phyloP scores from a whole-genome alignment of 2,888 invertebrate species.

The Notodonta ziczac region DNA sequence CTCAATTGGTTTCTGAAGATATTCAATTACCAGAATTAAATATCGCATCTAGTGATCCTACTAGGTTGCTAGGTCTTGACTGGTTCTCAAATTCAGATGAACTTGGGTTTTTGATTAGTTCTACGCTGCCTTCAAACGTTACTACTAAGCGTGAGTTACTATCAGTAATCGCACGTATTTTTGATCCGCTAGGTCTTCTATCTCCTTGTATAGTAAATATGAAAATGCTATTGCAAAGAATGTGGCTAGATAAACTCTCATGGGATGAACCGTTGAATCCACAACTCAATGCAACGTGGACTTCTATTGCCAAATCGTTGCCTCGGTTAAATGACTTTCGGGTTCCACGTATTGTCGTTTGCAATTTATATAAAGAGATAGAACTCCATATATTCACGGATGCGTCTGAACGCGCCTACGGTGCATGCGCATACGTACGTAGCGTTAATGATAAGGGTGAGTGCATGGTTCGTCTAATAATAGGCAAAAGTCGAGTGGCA shows the following conservation, averaged over 20 bases:
- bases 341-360: slow-evolving; percentile 31
- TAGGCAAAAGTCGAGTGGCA: slow-evolving; percentile 38
- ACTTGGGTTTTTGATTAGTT: slow-evolving; percentile 17
- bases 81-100: slow-evolving; percentile 31
- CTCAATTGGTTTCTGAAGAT: slow-evolving; percentile 14
- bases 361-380: slow-evolving; percentile 13
- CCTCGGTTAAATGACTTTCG: slow-evolving; percentile 23
- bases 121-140: slow-evolving; percentile 9
- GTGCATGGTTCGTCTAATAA: slow-evolving; percentile 21
- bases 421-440: slow-evolving; percentile 37
- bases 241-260: slow-evolving; percentile 33
- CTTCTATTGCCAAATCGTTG: slow-evolving; percentile 9
- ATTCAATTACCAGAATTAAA: slow-evolving; percentile 16
- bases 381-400: slow-evolving; percentile 42
- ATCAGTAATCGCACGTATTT: slow-evolving; percentile 29
- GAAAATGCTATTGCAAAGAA: slow-evolving; percentile 35
- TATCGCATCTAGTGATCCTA: slow-evolving; percentile 10
- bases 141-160: slow-evolving; percentile 31
- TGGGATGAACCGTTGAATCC: slow-evolving; percentile 31
- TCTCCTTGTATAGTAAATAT: slow-evolving; percentile 27
- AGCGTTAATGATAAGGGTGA: slow-evolving; percentile 18
- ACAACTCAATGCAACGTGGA: background rate
- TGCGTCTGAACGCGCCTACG: slow-evolving; percentile 41
- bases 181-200: slow-evolving; percentile 38
- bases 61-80: slow-evolving; percentile 13